A percentile compares a stretch with the other conserved stretches of the same genome.
Evolutionary conservation across 2,888 invertebrate species (phyloP).

Genomic region (Tryphoninae sp.): DNA sequence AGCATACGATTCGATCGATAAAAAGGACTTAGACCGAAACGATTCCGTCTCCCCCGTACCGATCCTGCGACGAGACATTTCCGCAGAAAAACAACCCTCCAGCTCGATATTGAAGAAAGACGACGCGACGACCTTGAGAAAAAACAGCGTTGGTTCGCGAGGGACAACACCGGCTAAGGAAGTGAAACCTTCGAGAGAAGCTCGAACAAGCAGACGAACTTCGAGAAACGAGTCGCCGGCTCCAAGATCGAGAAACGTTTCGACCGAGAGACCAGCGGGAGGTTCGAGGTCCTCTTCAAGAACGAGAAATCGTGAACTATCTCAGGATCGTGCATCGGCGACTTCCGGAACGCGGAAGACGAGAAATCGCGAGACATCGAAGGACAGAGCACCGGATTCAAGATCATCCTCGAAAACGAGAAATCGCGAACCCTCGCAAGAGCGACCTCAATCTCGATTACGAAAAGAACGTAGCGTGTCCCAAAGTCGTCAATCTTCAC

Average conservation of each 20-base stretch:
- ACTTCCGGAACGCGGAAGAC: conserved; percentile 30
- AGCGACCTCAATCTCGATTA: conserved; percentile 34
- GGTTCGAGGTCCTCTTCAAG: conserved; percentile 67
- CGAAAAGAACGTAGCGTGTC: conserved; percentile 58
- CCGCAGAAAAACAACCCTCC: conserved; percentile 43
- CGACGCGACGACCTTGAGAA: conserved; percentile 48
- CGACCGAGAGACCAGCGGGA: conserved; percentile 65
- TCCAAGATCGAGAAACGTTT: conserved; percentile 71
- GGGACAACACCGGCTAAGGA: conserved; percentile 49
- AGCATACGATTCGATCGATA: conserved; percentile 71
- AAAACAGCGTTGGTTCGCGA: conserved; percentile 55
- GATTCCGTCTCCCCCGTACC: conserved; percentile 57
- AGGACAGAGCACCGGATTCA: conserved; percentile 66
- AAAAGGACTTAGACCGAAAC: conserved; percentile 51
- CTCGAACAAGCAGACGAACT: conserved; percentile 64
- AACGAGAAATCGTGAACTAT: conserved; percentile 55
- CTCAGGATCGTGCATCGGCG: conserved; percentile 33
- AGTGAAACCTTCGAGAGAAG: conserved; percentile 56
- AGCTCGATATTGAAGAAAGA: conserved; percentile 56
- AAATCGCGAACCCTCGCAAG: conserved; percentile 64
- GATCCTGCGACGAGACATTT: conserved; percentile 46
- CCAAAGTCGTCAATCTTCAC: conserved; percentile 70
- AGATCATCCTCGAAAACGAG: conserved; percentile 74
- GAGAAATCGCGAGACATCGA: conserved; percentile 57
- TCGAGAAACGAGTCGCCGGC: conserved; percentile 74